Base-by-base conservation (phyloP, 2,888 invertebrate species). In the Leptarthrus brevirostris region DNA sequence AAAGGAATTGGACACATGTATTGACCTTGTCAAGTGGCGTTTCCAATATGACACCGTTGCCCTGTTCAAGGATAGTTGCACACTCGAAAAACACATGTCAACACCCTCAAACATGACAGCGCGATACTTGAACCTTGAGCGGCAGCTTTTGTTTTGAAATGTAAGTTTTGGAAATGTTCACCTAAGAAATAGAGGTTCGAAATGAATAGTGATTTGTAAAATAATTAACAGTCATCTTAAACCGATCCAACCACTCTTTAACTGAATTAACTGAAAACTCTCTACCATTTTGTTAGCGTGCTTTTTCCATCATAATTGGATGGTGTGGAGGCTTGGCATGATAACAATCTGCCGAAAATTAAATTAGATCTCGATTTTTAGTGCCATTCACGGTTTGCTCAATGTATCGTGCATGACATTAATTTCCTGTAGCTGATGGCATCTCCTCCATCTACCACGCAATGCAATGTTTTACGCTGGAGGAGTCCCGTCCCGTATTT, bases 21-120 rank as follows among this genome's bases (percentile, higher is more conserved):
- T 34, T 69, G 69, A 52, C 69, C 69, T 69, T 69, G 69, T 69
- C 69, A 52, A 69, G 66, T 66, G 30, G 52, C 18, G 8, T 49
- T 8, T 34, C 18, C 14, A 8, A 36, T 36, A 58, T n/a, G 56
- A 30, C 54, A 24, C 12, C 14, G 6, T 47, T 22, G 24, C 47
- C 47, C 26, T 47, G 8, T 47, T 18, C 4, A 44, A 2, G 18
- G 18, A 24, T 64, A 44, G 64, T 64, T 64, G 44, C 64, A 64
- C 64, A 30, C 69, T 16, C 8, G 49, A 54, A 54, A 54, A 66
- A 18, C 66, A 52, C 30, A 52, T 69, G 34, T 30, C 52, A 18
- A 5, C 52, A 49, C 69, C 69, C 49, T 69, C 18, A 18, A 26
- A n/a, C 12, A 14, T n/a, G 14, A n/a, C 24, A 26, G 26, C 54